Base-by-base conservation (phyloP, 2,797 vertebrate genomes). In the Neosilurus hyrtlii region DNA sequence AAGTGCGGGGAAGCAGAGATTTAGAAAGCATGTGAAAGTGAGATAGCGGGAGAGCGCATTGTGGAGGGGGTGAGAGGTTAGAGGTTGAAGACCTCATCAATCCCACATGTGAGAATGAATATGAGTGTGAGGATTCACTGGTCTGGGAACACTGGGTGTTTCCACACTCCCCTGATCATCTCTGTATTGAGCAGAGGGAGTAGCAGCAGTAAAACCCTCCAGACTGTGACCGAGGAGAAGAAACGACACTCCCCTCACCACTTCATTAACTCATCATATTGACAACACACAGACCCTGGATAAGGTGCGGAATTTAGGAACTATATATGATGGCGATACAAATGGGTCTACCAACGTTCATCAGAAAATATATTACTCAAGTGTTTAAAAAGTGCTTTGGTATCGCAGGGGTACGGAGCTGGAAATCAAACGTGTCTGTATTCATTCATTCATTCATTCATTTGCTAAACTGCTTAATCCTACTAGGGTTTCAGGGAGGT, bases 201-300 rank as follows among this genome's bases (percentile, higher is more conserved):
- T 82, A 67, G 59, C 14, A 18, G 49, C 79, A 82, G 73, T 86
- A 82, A 88, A 86, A 87, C 18, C 57, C 84, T 80, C 76, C 68
- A 84, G 86, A 87, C 84, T 85, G 84, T 86, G 84, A 87, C 82
- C 15, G 57, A 81, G 62, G 56, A 86, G 70, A 78, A 83, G 81
- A 20, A 71, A 74, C 52, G 16, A 15, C 30, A 70, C 81, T 86
- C 81, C 84, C 79, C 59, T 86, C 72, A 74, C 71, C 81, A 85
- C 82, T 87, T 86, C 77, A 88, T 87, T 86, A 87, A 87, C 88
- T 86, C 84, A 62, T 87, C 84, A 85, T 80, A 80, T 49, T 81
- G 57, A 85, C 52, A 35, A 65, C 1, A 12, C 22, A 4, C 62
- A 30, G 62, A 57, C 51, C 57, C 24, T n/a, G 26, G 68, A 71